Evolutionary conservation across 1,140 invertebrate genomes (phyloP), one percentile per base, ranked within the genome.

Genomic region (Drosophila dunni): DNA sequence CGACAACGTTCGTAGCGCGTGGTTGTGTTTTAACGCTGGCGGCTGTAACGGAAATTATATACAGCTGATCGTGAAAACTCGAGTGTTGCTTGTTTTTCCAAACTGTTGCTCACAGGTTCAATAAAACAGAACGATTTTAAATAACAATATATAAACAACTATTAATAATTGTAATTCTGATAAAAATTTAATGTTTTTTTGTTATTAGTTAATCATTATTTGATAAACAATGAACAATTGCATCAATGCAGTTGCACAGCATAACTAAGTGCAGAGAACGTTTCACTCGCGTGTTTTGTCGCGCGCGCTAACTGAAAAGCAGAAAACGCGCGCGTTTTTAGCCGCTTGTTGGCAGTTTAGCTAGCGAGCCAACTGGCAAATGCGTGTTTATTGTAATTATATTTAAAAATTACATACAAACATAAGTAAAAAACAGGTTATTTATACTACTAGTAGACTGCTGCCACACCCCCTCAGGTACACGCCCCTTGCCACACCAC

Each of bases 301-400:
- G 61, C 66, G 61, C 53, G 51, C 40, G n/a, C 48, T 7, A 60
- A 40, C 46, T 9, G n/a, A 44, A 70, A 68, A 29, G 24, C 24
- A 29, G 24, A 29, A 29, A 64, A 46, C 68, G 68, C 75, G 54
- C 71, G 71, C 75, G 72, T 82, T 83, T 79, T 83, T 66, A 50
- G 68, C 68, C 77, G 82, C 81, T 74, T 75, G 69, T 83, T 83
- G 71, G 80, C 80, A 76, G 76, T 77, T 83, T 79, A 79, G 76
- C 63, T 56, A 57, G 68, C 63, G 7, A 44, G 63, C 73, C 53
- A 80, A 62, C 65, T 57, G n/a, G 50, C 74, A 63, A 64, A 66
- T 84, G 83, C 83, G 83, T 86, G 83, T 78, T 86, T 71, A 64
- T 20, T 67, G 83, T 88, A 86, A 86, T 86, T 86, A 86, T 86